Conservation (phyloP, 2,113 vertebrate genomes). For the Pitta sordida region DNA sequence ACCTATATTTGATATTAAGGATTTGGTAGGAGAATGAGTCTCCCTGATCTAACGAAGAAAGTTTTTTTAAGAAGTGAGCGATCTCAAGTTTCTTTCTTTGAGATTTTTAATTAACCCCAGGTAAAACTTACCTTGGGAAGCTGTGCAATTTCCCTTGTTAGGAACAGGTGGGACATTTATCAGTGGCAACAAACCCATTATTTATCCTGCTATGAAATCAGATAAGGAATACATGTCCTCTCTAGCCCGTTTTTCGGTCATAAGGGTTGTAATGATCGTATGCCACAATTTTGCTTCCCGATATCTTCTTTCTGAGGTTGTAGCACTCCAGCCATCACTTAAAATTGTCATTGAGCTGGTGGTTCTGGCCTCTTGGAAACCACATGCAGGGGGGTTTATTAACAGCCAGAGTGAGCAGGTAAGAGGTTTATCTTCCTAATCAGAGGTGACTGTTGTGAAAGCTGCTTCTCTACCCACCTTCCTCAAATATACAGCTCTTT, state of each 20-base stretch:
- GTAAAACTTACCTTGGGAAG: not conserved
- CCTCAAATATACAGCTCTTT: not conserved
- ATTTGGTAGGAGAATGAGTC: accelerated
- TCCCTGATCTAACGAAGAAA: not conserved
- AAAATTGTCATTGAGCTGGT: not conserved
- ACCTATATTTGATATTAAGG: not conserved
- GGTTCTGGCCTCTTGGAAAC: not conserved
- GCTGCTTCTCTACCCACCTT: not conserved
- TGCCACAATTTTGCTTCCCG: not conserved
- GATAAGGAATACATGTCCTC: not conserved
- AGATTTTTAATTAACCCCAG: not conserved
- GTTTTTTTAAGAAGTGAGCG: not conserved
- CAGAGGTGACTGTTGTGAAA: not conserved
- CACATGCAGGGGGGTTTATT: not conserved
- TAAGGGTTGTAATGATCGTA: accelerated
- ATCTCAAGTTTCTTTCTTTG: not conserved
- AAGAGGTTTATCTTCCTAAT: not conserved
- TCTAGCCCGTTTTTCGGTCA: not conserved
- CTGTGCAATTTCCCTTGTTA: not conserved
- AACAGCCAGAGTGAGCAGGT: not conserved
- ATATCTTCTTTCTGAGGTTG: not conserved
- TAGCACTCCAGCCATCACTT: not conserved
- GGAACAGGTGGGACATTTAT: not conserved
- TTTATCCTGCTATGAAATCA: not conserved
- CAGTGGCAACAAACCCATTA: not conserved